Evolutionary conservation across 2,888 invertebrate species (phyloP).

Genomic region (Theretra japonica): DNA sequence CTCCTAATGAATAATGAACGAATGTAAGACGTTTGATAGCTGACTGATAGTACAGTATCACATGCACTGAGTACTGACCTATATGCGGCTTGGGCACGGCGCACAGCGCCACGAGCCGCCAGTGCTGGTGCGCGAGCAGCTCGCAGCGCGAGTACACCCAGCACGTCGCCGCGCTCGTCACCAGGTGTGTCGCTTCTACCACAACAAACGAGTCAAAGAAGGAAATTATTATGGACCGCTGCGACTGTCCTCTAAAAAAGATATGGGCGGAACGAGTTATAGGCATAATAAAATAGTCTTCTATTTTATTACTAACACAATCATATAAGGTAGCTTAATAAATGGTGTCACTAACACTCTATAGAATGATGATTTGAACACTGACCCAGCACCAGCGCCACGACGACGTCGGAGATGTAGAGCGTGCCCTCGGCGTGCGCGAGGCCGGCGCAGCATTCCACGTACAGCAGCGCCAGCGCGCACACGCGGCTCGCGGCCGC

Average conservation of each 20-base stretch:
- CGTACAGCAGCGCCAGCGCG: slow-evolving; percentile 63
- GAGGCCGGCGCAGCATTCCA: slow-evolving; percentile 64
- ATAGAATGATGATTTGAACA: no score
- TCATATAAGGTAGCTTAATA: no score
- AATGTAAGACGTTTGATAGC: no score
- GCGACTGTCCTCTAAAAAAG: no score
- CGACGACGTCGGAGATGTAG: slow-evolving; percentile 46
- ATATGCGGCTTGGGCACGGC: slow-evolving; percentile 55
- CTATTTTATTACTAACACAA: no score
- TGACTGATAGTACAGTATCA: no score
- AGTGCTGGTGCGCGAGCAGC: slow-evolving; percentile 49
- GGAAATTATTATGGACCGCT: no score
- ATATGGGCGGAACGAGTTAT: no score
- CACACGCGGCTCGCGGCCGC: slow-evolving; percentile 41
- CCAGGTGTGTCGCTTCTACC: slow-evolving; percentile 50
- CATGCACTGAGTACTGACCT: slow-evolving; percentile 32
- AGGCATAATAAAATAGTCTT: no score
- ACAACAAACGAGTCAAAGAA: no score
- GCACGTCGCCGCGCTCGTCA: slow-evolving; percentile 51
- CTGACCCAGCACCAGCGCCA: slow-evolving; percentile 48
- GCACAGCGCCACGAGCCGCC: slow-evolving; percentile 53
- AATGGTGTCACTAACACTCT: no score
- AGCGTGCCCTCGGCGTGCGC: slow-evolving; percentile 61
- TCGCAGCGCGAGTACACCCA: slow-evolving; percentile 57
- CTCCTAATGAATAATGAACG: no score